Evolutionary conservation across 2,797 vertebrate species (phyloP).

Genomic region (Eulemur mongoz): DNA sequence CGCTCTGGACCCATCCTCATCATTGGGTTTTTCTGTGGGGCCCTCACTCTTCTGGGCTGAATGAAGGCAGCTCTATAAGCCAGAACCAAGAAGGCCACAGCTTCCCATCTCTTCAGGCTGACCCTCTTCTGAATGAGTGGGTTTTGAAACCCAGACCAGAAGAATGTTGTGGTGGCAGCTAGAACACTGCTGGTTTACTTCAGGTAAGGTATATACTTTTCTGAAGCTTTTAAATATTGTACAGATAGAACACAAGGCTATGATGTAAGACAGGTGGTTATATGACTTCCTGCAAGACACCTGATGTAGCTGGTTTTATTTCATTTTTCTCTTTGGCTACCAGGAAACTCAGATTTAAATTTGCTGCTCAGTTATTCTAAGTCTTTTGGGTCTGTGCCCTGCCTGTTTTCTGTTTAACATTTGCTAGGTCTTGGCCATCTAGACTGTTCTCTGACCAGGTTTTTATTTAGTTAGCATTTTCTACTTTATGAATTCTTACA

Average conservation of each 20-base stretch:
- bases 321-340: not conserved
- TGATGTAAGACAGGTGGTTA: not conserved
- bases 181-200: not conserved
- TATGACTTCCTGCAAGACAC: not conserved
- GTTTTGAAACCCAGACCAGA: not conserved
- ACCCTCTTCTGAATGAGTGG: not conserved
- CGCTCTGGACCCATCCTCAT: fast-evolving
- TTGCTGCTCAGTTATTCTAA: not conserved
- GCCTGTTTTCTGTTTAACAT: not conserved
- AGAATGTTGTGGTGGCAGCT: not conserved
- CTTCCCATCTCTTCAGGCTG: not conserved
- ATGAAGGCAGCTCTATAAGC: not conserved
- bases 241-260: not conserved
- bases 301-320: not conserved
- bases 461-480: constrained; percentile 4
- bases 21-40: not conserved
- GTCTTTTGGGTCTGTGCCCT: not conserved
- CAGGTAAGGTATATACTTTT: not conserved
- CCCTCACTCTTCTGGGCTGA: not conserved
- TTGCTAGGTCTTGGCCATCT: not conserved
- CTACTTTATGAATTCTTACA: not conserved
- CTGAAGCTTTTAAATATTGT: not conserved
- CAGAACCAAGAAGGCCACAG: not conserved
- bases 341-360: not conserved
- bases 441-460: not conserved